These are phyloP conservation scores for Ptychobarbus kaznakovi DNA, from an alignment of 2,797 vertebrate genomes.

Conservation along the genomic window DNA sequence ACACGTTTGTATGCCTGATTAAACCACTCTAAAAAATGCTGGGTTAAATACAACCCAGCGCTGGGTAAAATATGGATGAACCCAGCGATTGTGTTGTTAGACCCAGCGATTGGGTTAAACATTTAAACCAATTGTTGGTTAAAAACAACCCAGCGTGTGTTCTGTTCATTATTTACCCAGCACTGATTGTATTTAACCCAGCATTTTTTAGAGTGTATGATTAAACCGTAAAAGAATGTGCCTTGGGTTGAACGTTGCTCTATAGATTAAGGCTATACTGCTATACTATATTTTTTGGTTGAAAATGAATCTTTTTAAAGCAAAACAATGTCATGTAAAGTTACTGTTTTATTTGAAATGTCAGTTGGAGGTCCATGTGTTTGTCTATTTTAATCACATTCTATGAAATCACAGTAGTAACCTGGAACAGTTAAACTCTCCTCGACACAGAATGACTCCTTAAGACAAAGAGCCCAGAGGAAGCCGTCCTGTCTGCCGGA, in stretches of 20 bases:
- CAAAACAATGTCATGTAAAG: not conserved
- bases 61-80: too few relatives aligned
- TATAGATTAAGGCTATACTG: not conserved
- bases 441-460: slow-evolving; percentile 18
- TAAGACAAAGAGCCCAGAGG: not conserved
- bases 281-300: too few relatives aligned
- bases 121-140: too few relatives aligned
- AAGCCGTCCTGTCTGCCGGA: not conserved
- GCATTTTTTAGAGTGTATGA: not conserved
- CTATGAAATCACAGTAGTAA: not conserved
- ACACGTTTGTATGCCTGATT: not conserved
- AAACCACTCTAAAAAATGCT: not conserved
- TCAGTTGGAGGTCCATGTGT: not conserved
- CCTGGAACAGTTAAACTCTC: not conserved
- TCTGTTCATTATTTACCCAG: too few relatives aligned
- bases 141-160: too few relatives aligned
- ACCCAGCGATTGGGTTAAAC: too few relatives aligned
- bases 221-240: not conserved
- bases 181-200: too few relatives aligned
- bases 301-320: not conserved
- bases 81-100: too few relatives aligned
- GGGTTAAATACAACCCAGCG: too few relatives aligned
- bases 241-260: not conserved
- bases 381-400: slow-evolving; percentile 3
- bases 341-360: not conserved